Percentiles rank a stretch among this genome's conserved stretches.
Conservation (phyloP, 2,888 invertebrate species). For the Limnephilus rhombicus region DNA sequence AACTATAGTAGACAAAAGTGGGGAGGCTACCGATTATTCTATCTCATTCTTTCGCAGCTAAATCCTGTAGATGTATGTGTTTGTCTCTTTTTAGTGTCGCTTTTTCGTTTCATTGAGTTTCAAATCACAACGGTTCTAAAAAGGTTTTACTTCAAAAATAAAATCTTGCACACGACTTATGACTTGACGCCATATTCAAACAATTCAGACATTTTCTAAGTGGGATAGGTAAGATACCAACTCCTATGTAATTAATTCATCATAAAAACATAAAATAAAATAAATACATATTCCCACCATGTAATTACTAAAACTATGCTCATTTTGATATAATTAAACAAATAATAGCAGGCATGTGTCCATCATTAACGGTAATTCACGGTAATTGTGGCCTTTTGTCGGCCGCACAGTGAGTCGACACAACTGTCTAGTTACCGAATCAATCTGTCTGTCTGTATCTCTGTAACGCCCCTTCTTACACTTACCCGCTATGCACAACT, state of each 20-base stretch:
- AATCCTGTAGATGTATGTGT: too few species aligned
- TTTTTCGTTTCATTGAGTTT: too few species aligned
- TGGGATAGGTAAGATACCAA: not conserved
- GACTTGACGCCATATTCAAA: not conserved
- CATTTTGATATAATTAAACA: slow-evolving; percentile 53
- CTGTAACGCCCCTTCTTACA: slow-evolving; percentile 49
- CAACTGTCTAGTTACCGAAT: slow-evolving; percentile 64
- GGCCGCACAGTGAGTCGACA: slow-evolving; percentile 62
- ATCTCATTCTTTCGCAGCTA: too few species aligned
- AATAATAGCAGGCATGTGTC: slow-evolving; percentile 52
- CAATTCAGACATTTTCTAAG: not conserved
- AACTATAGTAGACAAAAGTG: too few species aligned
- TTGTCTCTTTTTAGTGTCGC: too few species aligned
- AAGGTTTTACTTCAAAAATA: too few species aligned
- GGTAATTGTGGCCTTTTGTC: slow-evolving; percentile 54
- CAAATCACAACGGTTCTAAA: too few species aligned
- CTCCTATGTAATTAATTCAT: not conserved
- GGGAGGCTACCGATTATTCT: too few species aligned
- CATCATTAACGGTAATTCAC: slow-evolving; percentile 63
- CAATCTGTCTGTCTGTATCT: slow-evolving; percentile 49
- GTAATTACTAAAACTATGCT: slow-evolving; percentile 6
- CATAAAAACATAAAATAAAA: too few species aligned
- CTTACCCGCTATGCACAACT: not conserved
- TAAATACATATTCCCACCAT: not conserved
- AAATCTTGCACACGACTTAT: too few species aligned